phyloP scores from a whole-genome alignment of 2,888 invertebrate species.

The Drosophila meridionalis region DNA sequence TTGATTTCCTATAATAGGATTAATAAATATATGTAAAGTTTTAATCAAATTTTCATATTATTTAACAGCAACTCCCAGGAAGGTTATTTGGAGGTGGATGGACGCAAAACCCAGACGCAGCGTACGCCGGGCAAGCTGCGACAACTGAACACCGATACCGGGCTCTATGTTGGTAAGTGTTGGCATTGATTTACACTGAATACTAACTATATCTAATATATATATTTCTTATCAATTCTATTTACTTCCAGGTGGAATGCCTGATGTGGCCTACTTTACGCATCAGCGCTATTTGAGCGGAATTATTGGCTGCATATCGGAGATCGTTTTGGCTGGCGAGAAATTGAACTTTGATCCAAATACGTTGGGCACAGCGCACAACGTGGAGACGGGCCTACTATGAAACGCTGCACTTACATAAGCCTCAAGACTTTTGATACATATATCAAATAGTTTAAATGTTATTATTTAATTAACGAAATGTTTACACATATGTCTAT shows the following conservation, averaged over 20 bases:
- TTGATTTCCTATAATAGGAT: too few relatives aligned
- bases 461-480: slow-evolving; percentile 51
- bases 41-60: neutral
- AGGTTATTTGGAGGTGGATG: slow-evolving; percentile 95
- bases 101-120: slow-evolving; percentile 91
- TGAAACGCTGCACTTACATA: slow-evolving; percentile 81
- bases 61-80: slow-evolving; percentile 91
- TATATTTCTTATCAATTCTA: neutral
- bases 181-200: neutral
- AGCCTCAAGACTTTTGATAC: slow-evolving; percentile 76
- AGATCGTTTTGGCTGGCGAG: slow-evolving; percentile 92
- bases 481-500: slow-evolving; percentile 41
- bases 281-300: slow-evolving; percentile 90
- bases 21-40: neutral
- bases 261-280: slow-evolving; percentile 90
- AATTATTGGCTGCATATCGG: slow-evolving; percentile 93
- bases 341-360: slow-evolving; percentile 88
- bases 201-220: neutral
- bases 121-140: slow-evolving; percentile 94
- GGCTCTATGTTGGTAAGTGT: slow-evolving; percentile 93
- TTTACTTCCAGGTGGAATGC: slow-evolving; percentile 89
- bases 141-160: slow-evolving; percentile 94
- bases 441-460: slow-evolving; percentile 83
- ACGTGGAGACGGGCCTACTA: slow-evolving; percentile 85
- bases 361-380: slow-evolving; percentile 84